phyloP scores from a whole-genome alignment of 2,888 invertebrate species.

The Lissocephala sabroskyi region DNA sequence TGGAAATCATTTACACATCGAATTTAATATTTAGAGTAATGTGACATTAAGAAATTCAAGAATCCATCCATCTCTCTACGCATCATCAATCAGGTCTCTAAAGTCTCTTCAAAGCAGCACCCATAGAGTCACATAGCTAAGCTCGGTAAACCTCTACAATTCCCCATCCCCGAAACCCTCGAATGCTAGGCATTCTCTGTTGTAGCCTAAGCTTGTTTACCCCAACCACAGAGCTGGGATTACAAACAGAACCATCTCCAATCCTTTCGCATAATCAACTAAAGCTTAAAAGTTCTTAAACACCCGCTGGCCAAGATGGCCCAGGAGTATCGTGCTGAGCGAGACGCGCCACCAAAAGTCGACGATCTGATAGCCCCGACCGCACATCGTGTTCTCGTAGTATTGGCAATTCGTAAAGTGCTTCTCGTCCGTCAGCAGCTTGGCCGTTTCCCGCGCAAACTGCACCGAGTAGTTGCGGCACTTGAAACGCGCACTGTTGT shows the following conservation, averaged over 20 bases:
- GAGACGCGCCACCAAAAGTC: too few relatives aligned
- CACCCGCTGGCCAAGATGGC: too few relatives aligned
- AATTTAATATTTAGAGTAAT: too few relatives aligned
- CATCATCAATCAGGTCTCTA: too few relatives aligned
- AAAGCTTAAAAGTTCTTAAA: too few relatives aligned
- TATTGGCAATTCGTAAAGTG: conserved; percentile 69
- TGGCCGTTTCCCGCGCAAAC: conserved; percentile 70
- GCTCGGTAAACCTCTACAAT: too few relatives aligned
- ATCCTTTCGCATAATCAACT: neutral
- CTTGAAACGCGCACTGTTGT: conserved; percentile 71
- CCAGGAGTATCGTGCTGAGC: too few relatives aligned
- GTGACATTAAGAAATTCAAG: too few relatives aligned
- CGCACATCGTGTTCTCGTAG: conserved; percentile 58
- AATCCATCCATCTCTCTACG: too few relatives aligned
- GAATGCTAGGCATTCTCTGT: conserved; percentile 55
- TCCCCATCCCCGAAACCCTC: too few relatives aligned
- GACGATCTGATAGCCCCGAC: too few relatives aligned
- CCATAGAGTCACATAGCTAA: conserved; percentile 12
- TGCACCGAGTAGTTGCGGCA: conserved; percentile 69
- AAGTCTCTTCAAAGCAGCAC: conserved; percentile 15
- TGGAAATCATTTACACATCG: too few relatives aligned
- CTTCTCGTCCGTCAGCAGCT: conserved; percentile 70
- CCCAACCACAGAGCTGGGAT: conserved; percentile 1
- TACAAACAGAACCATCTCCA: neutral
- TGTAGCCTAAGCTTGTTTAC: conserved; percentile 3